phyloP scores from a whole-genome alignment of 1,140 invertebrate genomes.

The Nasonia longicornis region DNA sequence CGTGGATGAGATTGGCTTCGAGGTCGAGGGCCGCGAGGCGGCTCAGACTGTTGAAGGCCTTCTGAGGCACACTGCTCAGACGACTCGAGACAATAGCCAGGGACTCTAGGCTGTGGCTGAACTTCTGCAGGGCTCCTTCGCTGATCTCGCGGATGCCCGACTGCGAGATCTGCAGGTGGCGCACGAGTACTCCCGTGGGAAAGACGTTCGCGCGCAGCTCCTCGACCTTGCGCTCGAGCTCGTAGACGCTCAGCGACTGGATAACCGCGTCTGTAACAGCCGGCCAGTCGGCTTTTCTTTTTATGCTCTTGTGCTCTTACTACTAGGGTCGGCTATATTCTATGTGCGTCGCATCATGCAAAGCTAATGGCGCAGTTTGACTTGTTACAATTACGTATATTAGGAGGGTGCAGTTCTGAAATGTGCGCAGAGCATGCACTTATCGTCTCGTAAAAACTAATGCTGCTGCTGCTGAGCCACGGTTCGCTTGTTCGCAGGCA shows the following conservation, averaged over 20 bases:
- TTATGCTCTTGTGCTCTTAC: background rate
- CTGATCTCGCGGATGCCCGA: conserved; percentile 81
- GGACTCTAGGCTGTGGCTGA: conserved; percentile 84
- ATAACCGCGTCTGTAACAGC: conserved; percentile 66
- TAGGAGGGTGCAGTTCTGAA: too few species aligned
- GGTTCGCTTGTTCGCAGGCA: background rate
- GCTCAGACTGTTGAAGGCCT: conserved; percentile 81
- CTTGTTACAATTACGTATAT: background rate
- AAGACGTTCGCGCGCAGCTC: conserved; percentile 79
- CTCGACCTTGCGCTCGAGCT: conserved; percentile 83
- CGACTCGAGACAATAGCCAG: conserved; percentile 85
- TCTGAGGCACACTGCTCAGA: conserved; percentile 83
- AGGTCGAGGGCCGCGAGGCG: conserved; percentile 83
- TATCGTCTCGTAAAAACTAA: background rate
- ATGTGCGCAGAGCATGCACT: too few species aligned
- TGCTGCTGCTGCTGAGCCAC: too few species aligned
- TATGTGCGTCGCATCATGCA: background rate
- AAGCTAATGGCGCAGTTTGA: background rate
- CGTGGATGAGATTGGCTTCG: conserved; percentile 85
- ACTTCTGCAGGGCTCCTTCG: conserved; percentile 79
- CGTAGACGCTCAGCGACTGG: conserved; percentile 88
- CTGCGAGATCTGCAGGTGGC: conserved; percentile 85
- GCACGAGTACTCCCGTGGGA: conserved; percentile 77
- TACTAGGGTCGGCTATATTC: background rate
- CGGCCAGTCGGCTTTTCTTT: background rate